Percentiles rank a stretch among this genome's conserved stretches.
phyloP scores from a whole-genome alignment of 2,113 vertebrate species.

The Chlorodrepanis virens region DNA sequence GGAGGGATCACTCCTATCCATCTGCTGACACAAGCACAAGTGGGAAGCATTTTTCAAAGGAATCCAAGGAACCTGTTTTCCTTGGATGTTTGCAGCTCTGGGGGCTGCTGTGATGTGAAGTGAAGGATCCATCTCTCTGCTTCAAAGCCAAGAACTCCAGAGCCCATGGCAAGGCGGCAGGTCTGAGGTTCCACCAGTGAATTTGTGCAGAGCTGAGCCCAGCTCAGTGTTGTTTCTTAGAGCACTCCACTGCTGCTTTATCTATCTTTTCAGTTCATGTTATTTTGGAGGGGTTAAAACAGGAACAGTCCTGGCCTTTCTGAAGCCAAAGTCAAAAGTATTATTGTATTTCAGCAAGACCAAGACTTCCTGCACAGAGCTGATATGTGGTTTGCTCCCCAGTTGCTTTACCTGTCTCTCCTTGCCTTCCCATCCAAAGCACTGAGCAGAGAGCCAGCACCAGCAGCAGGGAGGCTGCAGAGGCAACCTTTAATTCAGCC shows the following conservation, averaged over 20 bases:
- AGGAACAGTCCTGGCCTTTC: neutral
- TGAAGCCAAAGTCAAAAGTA: neutral
- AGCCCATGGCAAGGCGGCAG: neutral
- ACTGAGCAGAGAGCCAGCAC: neutral
- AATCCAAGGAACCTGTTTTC: neutral
- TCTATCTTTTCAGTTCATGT: neutral
- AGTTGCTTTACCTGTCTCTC: neutral
- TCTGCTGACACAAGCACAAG: neutral
- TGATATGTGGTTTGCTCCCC: neutral
- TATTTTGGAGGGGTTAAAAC: neutral
- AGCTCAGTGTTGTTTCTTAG: neutral
- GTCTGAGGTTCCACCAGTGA: neutral
- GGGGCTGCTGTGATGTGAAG: fast-evolving
- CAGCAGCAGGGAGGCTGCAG: neutral
- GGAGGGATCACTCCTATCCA: neutral
- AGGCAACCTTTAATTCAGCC: neutral
- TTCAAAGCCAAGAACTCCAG: neutral
- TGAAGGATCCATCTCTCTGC: neutral
- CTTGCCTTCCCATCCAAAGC: neutral
- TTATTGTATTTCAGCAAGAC: neutral
- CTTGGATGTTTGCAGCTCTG: neutral
- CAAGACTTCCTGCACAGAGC: neutral
- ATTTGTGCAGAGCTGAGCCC: neutral
- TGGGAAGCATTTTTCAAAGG: neutral
- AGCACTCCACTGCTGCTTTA: neutral